Evolutionary conservation across 2,888 invertebrate species (phyloP), one percentile per base, ranked within the genome.

Genomic region (Plutella xylostella): DNA sequence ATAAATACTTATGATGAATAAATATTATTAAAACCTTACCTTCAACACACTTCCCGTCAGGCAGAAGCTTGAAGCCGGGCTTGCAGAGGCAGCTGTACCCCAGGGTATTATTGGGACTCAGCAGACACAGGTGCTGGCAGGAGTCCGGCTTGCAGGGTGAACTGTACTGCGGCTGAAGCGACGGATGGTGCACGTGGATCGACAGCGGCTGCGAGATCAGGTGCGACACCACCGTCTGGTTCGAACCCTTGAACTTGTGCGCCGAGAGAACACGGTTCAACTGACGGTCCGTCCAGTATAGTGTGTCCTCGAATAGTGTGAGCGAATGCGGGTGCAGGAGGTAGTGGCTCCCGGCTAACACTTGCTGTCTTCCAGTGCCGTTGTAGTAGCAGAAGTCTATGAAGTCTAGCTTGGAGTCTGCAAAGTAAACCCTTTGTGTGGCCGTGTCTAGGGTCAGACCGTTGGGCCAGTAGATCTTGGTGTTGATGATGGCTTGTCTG

Each of bases 371-470:
- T 0, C 94, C 93, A 0, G 90, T 89, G 7, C 99, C 99, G 60
- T 98, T 95, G 78, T 99, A 99, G 62, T 96, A 92, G 65, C 97
- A 98, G 66, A 96, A 97, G 65, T 98, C 98, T 48, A 99, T 98
- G 63, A 95, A 98, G 68, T 98, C 98, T 28, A 99, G 76, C 65
- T 98, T 96, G 0, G 96, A 96, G 72, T 99, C 98, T 0, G 97
- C 97, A 67, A 98, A 99, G 75, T 99, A 99, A 0, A 99, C 90
- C 41, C 98, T 82, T 62, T 92, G 92, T 0, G 92, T 97, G 0
- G 98, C 92, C 17, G 95, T 93, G 65, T 99, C 99, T 3, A 99
- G 77, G 0, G 98, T 95, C n/a, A 99, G 79, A 0, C 98, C 98
- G 65, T 98, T 98, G 0, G 98, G 98, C 98, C 98, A 98, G 76